These are phyloP conservation scores for Sciurus carolinensis DNA, from an alignment of 2,797 vertebrate species.

Conservation along the genomic window DNA sequence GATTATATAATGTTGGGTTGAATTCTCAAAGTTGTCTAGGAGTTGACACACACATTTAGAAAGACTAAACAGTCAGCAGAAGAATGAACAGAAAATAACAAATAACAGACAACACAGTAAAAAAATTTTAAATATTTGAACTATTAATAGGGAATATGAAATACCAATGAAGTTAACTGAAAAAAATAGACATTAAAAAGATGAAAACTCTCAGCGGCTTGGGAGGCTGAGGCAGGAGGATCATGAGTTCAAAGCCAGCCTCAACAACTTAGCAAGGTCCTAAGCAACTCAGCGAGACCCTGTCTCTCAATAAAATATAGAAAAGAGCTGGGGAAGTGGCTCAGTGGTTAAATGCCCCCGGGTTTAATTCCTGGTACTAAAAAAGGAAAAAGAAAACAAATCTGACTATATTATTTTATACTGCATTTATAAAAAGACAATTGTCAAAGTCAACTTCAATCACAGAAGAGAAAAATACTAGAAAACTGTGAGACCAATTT, in stretches of 20 bases:
- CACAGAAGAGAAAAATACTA: conserved; percentile 61
- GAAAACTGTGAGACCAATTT: conserved; percentile 52
- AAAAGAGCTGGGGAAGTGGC: too few relatives aligned
- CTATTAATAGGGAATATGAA: background rate
- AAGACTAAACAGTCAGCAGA: conserved; percentile 40
- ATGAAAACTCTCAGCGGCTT: too few relatives aligned
- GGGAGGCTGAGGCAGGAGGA: too few relatives aligned
- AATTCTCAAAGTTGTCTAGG: conserved; percentile 65
- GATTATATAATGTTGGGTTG: conserved; percentile 33
- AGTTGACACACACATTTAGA: conserved; percentile 27
- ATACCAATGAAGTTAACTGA: conserved; percentile 56
- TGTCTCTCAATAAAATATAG: too few relatives aligned
- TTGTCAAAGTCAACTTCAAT: conserved; percentile 45
- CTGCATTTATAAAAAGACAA: conserved; percentile 46
- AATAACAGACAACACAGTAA: conserved; percentile 44
- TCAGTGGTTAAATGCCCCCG: too few relatives aligned
- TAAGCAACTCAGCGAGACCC: too few relatives aligned
- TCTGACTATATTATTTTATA: conserved; percentile 51
- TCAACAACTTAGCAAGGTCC: too few relatives aligned
- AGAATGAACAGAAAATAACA: background rate
- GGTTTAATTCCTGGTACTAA: too few relatives aligned
- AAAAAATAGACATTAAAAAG: background rate
- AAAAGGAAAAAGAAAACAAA: background rate
- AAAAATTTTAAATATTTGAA: background rate
- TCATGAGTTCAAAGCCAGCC: too few relatives aligned